Evolutionary conservation across 2,797 vertebrate genomes (phyloP).

Genomic region (Lagorchestes hirsutus): DNA sequence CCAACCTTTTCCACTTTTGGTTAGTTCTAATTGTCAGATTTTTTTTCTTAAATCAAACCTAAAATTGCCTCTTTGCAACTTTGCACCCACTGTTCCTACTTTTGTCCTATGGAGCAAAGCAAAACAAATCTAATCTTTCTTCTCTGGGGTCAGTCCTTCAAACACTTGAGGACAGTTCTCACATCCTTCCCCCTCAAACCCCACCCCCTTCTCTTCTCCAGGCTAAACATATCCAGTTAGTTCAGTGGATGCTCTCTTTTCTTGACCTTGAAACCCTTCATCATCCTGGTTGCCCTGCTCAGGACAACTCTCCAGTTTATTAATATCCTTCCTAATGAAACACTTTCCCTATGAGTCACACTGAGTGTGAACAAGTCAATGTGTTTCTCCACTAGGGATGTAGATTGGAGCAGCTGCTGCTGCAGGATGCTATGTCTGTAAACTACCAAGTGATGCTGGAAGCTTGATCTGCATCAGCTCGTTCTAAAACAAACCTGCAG

Average conservation of each 20-base stretch:
- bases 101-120: neutral
- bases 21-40: neutral
- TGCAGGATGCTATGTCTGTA: neutral
- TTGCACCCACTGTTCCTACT: neutral
- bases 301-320: neutral
- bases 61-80: neutral
- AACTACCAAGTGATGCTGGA: neutral
- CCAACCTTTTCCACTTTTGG: neutral
- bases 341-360: neutral
- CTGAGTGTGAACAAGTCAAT: neutral
- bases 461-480: neutral
- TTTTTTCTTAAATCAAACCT: neutral
- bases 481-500: neutral
- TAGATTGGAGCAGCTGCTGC: neutral
- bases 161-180: neutral
- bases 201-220: neutral
- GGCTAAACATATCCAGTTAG: neutral
- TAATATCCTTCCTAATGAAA: conserved; percentile 7
- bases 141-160: neutral
- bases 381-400: neutral
- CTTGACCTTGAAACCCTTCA: neutral
- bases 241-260: neutral
- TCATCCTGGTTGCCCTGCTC: neutral
- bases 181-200: neutral
- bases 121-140: neutral